Base-by-base conservation (phyloP, 2,113 vertebrate species). In the Lasiurus cinereus region DNA sequence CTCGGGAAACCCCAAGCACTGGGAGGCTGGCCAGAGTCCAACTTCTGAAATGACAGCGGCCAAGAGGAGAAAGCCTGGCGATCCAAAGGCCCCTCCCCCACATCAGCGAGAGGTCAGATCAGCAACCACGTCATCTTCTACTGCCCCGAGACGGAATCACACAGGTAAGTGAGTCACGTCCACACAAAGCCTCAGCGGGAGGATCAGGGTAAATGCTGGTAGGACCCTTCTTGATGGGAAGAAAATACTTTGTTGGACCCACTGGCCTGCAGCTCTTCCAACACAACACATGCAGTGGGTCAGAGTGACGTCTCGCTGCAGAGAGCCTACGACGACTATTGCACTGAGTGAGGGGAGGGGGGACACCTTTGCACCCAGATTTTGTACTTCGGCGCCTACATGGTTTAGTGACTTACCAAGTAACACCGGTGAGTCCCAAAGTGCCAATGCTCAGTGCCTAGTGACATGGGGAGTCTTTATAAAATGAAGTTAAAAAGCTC, bases 251-350 rank as follows among this genome's bases (percentile, higher is more conserved):
- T 6, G n/a, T 52, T 15, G 13, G 46, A 9, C 13, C 24, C 50
- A 7, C 74, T 73, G 7, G 22, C 33, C 22, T 2, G 74, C 5
- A 46, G 84, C 19, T 16, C 43, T 80, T 62, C 79, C 50, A 18
- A 8, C 31, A 19, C 19, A 10, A 10, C 0, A 6, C 0, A 21
- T 10, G 76, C 6, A 31, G 27, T 2, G 6, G 36, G 76, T 6
- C 33, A 14, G 80, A 29, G 88, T 0, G 52, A 39, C 0, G 0
- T 36, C 36, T 52, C 83, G 22, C 14, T 6, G 18, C 46, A 19
- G 72, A 62, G 69, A 39, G 12, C 43, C 29, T 9, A 4, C 1
- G 21, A 4, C 0, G 0, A 22, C 33, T 5, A 8, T 3, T 3
- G 4, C 46, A 39, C 1, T 14, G 10, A 59, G 33, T 13, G 6